These are phyloP conservation scores for Squalus acanthias DNA, from an alignment of 2,797 vertebrate species.

Conservation along the genomic window DNA sequence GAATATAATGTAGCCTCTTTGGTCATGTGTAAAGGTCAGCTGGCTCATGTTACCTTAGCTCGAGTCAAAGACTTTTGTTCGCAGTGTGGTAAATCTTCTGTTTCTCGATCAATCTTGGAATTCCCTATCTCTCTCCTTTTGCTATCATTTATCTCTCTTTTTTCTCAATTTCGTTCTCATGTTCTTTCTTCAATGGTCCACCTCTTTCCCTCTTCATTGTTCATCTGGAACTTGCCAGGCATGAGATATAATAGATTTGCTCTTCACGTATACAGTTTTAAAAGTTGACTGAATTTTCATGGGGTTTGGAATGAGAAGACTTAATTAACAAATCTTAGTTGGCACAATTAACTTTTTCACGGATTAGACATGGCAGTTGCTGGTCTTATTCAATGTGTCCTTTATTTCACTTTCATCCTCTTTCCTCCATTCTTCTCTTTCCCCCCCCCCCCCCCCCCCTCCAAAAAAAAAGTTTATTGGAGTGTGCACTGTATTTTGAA, in stretches of 20 bases:
- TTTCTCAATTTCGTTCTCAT: no score
- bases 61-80: not conserved
- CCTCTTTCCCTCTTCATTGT: no score
- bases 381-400: not conserved
- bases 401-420: not conserved
- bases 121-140: not conserved
- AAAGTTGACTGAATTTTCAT: not conserved
- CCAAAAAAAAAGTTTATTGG: no score
- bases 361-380: not conserved
- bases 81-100: not conserved
- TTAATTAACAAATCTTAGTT: not conserved
- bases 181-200: no score
- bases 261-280: no score
- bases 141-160: not conserved
- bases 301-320: not conserved
- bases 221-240: no score
- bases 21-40: not conserved
- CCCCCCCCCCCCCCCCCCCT: no score
- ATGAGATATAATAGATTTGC: no score
- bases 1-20: not conserved
- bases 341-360: not conserved
- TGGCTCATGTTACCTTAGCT: not conserved
- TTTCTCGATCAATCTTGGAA: not conserved
- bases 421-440: not conserved
- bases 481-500: no score